These are phyloP conservation scores for Heliconius himera DNA, from an alignment of 1,140 invertebrate species.

Conservation along the genomic window DNA sequence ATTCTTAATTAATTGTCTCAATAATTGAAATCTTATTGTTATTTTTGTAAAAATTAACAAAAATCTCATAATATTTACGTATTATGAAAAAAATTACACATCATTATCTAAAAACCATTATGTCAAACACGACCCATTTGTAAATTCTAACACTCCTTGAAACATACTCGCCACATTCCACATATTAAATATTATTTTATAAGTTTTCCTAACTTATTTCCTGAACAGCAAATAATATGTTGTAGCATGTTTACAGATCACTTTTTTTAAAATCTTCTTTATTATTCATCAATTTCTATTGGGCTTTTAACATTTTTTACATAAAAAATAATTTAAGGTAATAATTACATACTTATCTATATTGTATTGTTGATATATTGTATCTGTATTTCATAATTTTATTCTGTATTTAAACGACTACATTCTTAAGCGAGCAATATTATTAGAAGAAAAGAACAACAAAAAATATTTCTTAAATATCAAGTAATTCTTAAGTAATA, in stretches of 20 bases:
- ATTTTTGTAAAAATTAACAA: background rate
- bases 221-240: slow-evolving; percentile 12
- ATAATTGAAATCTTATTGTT: background rate
- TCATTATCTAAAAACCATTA: slow-evolving; percentile 11
- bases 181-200: background rate
- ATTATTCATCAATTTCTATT: slow-evolving; percentile 29
- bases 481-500: no score
- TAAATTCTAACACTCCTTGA: slow-evolving; percentile 20
- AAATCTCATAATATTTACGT: background rate
- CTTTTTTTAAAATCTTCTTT: slow-evolving; percentile 32
- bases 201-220: slow-evolving; percentile 11
- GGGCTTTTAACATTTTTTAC: slow-evolving; percentile 32
- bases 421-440: background rate
- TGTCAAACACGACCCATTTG: slow-evolving; percentile 7
- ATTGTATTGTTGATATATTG: background rate
- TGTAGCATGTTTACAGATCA: slow-evolving; percentile 20
- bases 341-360: background rate
- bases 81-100: background rate
- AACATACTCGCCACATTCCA: slow-evolving; percentile 24
- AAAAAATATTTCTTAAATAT: background rate
- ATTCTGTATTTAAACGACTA: background rate
- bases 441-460: background rate
- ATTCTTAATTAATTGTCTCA: slow-evolving; percentile 10
- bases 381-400: background rate
- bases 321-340: background rate